Conservation (phyloP, 1,140 invertebrate species). For the Linepithema humile region DNA sequence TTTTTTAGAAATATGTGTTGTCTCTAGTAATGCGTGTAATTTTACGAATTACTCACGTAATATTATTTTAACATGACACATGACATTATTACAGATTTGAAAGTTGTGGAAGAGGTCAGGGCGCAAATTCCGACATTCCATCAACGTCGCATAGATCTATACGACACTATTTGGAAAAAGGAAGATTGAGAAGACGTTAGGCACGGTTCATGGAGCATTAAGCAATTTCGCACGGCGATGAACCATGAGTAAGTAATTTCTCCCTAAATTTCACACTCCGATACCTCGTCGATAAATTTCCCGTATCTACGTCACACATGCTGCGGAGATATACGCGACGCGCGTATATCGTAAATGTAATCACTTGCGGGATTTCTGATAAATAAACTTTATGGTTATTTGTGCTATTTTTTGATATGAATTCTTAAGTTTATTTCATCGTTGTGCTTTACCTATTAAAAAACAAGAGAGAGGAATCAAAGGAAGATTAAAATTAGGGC, state of each 20-base stretch:
- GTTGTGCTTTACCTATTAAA: neutral
- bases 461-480: neutral
- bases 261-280: conserved; percentile 13
- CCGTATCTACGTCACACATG: neutral
- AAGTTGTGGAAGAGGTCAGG: conserved; percentile 90
- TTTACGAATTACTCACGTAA: no score
- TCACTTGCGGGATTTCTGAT: neutral
- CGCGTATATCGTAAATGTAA: neutral
- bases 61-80: no score
- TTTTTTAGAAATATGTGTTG: no score
- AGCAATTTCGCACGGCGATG: neutral
- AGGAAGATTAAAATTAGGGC: neutral
- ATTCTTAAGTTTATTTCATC: neutral
- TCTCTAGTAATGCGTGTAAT: no score
- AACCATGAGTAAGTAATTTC: neutral
- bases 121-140: conserved; percentile 91
- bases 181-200: conserved; percentile 10
- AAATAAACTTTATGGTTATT: conserved; percentile 35
- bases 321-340: neutral
- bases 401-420: neutral
- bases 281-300: conserved; percentile 17
- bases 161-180: conserved; percentile 86
- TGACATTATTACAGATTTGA: conserved; percentile 87
- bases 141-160: conserved; percentile 93
- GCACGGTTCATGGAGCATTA: neutral